Conservation (phyloP, 2,113 vertebrate genomes). For the Lagopus leucura region DNA sequence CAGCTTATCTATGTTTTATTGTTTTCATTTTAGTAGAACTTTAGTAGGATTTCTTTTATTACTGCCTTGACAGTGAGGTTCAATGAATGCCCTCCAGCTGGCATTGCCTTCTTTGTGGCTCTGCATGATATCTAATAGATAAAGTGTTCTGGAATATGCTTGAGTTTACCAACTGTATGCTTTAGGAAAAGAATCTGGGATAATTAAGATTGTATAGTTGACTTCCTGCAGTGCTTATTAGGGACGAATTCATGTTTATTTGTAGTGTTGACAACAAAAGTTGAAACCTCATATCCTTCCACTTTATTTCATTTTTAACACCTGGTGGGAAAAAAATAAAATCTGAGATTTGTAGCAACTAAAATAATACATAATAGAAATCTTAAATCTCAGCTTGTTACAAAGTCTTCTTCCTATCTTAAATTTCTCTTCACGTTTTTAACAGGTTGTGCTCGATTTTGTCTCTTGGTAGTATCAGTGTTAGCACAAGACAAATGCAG, state of each 20-base stretch:
- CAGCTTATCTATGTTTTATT: constrained; percentile 2
- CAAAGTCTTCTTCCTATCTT: not conserved
- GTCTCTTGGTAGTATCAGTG: not conserved
- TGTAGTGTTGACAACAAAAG: not conserved
- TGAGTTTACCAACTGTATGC: constrained; percentile 19
- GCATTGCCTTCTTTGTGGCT: constrained; percentile 19
- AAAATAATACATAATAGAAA: not conserved
- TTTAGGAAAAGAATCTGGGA: constrained; percentile 13
- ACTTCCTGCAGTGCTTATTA: constrained; percentile 35
- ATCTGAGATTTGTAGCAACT: not conserved
- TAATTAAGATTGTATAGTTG: constrained; percentile 19
- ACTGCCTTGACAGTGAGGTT: not conserved
- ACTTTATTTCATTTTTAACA: not conserved
- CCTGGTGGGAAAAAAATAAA: not conserved
- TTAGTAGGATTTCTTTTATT: constrained; percentile 1
- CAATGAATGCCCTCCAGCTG: constrained; percentile 30
- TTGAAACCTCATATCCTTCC: not conserved
- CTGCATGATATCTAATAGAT: constrained; percentile 8
- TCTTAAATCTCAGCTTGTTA: not conserved
- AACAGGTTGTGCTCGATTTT: not conserved
- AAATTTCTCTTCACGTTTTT: constrained; percentile 2
- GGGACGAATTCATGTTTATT: constrained; percentile 39
- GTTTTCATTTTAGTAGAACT: constrained; percentile 24
- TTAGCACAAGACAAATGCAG: not conserved
- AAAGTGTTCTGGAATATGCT: constrained; percentile 31